Base-by-base conservation (phyloP, 2,113 vertebrate genomes). In the Diglossa brunneiventris region DNA sequence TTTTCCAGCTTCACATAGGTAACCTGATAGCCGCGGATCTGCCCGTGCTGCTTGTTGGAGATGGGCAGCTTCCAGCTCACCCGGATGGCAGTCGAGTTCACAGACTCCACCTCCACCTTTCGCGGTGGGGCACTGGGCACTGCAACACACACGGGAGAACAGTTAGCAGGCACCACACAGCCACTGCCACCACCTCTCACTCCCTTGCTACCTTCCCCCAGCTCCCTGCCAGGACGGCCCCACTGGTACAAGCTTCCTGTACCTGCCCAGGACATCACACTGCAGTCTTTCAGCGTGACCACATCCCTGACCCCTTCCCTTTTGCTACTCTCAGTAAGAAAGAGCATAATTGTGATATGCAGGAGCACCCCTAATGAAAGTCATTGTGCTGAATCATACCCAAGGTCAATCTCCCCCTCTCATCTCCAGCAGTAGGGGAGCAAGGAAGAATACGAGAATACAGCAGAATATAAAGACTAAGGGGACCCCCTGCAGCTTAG, bases 101-200 rank as follows among this genome's bases (percentile, higher is more conserved):
- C 96, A 3, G 98, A 98, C 20, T 99, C 98, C 7, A 98, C 98
- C 96, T 99, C 98, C 87, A 99, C 98, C 94, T 99, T 99, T 74
- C 99, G 97, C 2, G 99, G 99, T 44, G 99, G 99, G 66, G 99
- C 99, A 47, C 98, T 99, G 26, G 99, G 98, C 99, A 99, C 99
- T 99, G 97, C 31, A 97, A 97, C 63, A 94, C 90, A 97, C 44
- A 56, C 7, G 17, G 39, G 66, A 83, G 0, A 16, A 75, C 35
- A 59, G 55, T 96, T 21, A 93, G 95, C 74, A 52, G 27, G 30
- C 15, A 66, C 11, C 50, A 56, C 66, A 23, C 28, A 9, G 31
- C 15, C 1, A 9, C 41, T 61, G 28, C 13, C 62, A 81, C 47
- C 14, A 23, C 23, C 41, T 77, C 56, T 68, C 30, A 8, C 21